Evolutionary conservation across 2,113 vertebrate genomes (phyloP), one percentile per base, ranked within the genome.

Genomic region (Sigmodon hispidus): DNA sequence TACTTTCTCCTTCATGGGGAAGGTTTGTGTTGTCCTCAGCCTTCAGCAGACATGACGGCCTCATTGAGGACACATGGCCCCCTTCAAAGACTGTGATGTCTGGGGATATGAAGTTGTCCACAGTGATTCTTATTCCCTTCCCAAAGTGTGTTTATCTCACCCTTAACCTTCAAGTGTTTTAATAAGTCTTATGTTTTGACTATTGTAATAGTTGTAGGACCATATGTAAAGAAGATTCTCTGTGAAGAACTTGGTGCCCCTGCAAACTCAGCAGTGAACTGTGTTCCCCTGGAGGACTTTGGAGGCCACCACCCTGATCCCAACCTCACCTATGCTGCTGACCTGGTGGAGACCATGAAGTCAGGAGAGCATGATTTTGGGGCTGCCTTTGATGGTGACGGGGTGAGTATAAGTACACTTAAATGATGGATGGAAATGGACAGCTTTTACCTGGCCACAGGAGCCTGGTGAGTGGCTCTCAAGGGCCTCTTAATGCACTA

Each of bases 261-360:
- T 1, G 99, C 99, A 57, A 99, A 99, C 97, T 99, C 99, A 0
- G 99, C 99, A 0, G 99, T 99, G 59, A 99, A 99, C 97, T 99
- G 99, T 57, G 95, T 98, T 59, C 99, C 99, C 0, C 97, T 99
- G 96, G 99, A 99, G 95, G 99, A 99, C 98, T 99, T 99, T 3
- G 99, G 99, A 7, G 99, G 99, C 50, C 99, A 99, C 97, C 99
- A 99, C 97, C 99, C 99, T 2, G 99, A 99, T 98, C 99, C 99
- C 93, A 99, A 99, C 97, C 97, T 99, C 96, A 99, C 99, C 87
- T 99, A 99, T 0, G 99, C 99, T 59, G 99, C 99, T 5, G 99
- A 99, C 97, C 98, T 99, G 94, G 99, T 99, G 93, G 99, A 99
- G 92, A 98, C 99, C 81, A 99, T 99, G 99, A 99, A 99, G 98